Percentiles rank a stretch among this genome's conserved stretches.
These are phyloP conservation scores for Centropus bengalensis DNA, from an alignment of 2,113 vertebrate species.

Conservation along the genomic window DNA sequence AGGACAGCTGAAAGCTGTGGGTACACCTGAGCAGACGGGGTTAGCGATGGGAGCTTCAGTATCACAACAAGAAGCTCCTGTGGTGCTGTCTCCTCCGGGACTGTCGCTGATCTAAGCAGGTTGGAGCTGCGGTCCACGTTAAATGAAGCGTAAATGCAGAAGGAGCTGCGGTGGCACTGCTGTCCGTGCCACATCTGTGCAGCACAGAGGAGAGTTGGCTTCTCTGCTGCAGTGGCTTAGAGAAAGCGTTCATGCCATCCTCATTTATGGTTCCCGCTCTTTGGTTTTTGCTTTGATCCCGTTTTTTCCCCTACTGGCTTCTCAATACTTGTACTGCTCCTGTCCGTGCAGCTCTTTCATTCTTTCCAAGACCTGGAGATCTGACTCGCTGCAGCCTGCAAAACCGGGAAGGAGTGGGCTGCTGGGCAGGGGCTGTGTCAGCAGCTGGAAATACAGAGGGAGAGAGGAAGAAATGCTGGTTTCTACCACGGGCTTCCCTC, in stretches of 20 bases:
- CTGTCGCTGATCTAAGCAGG: background rate
- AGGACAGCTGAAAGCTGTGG: background rate
- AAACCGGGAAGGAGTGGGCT: background rate
- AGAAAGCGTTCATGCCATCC: background rate
- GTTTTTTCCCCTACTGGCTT: background rate
- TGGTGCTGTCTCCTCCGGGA: background rate
- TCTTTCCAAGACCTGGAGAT: background rate
- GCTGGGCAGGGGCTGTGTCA: background rate
- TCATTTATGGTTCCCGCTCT: background rate
- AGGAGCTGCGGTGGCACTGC: background rate
- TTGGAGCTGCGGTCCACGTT: background rate
- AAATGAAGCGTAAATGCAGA: background rate
- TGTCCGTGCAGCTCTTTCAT: background rate
- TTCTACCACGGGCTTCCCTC: background rate
- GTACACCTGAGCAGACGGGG: rapidly evolving
- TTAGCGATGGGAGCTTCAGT: no score
- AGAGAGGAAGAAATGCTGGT: background rate
- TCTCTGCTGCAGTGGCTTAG: background rate
- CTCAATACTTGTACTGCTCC: background rate
- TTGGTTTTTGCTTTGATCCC: background rate
- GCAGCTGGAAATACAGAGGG: background rate
- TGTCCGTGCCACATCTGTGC: background rate
- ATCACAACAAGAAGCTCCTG: background rate
- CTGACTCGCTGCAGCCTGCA: background rate
- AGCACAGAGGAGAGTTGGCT: background rate